Base-by-base conservation (phyloP, 2,888 invertebrate genomes). In the Lasioglossum pauxillum region DNA sequence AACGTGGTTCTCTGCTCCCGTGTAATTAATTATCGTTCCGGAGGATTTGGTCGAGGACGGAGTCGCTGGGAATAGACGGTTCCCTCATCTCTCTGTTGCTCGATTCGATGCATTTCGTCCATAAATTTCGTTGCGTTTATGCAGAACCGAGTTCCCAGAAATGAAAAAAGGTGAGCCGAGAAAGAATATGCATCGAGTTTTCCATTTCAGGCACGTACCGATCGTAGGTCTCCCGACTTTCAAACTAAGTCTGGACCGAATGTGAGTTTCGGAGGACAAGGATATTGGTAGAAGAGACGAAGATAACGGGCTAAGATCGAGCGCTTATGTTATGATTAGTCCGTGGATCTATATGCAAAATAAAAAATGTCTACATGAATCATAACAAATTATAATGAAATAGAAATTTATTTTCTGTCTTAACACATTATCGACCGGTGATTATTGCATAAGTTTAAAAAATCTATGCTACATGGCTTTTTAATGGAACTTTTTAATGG, bases 211-310 rank as follows among this genome's bases (percentile, higher is more conserved):
- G 83, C 90, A 90, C 91, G 90, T 90, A 75, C 82, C 69, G 88
- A 86, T 90, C 88, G 91, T 90, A 90, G 83, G 88, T 91, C 88
- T 86, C 79, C 74, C 78, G 85, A 86, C 85, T 88, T 91, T 91
- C 76, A 83, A 91, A 91, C 91, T 90, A 90, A 90, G 90, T 82
- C 88, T 74, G 78, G 64, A 38, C 75, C 60, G 60, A 44, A 69
- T 78, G 82, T 44, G 35, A 72, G 75, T 78, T 83, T 75, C 84
- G 60, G 71, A n/a, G 75, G 80, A 77, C 46, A 41, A 38, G n/a
- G 67, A 49, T 16, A 16, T 14, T 5, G n/a, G 8, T 12, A 23
- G 35, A 2, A 31, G 71, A 49, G 49, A 75, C 72, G 23, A 23
- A 38, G n/a, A 38, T 14, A 14, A 31, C 79, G 27, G 41, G 10